phyloP scores from a whole-genome alignment of 2,113 vertebrate genomes.

The Anolis carolinensis region DNA sequence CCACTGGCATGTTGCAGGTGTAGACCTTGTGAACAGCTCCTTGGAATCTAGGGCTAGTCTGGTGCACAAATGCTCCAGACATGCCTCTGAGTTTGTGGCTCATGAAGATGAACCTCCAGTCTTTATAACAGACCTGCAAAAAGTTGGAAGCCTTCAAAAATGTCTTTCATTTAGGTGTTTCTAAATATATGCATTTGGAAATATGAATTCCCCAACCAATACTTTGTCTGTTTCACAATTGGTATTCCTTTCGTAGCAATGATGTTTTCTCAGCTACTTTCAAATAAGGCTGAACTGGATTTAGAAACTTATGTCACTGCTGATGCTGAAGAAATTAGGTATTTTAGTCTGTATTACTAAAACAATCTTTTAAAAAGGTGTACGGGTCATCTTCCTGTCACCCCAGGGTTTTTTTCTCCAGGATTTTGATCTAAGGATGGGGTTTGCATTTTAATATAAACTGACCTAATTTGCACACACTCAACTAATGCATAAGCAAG shows the following conservation, averaged over 20 bases:
- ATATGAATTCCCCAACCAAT: not conserved
- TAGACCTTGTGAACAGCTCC: too few relatives aligned
- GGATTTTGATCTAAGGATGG: not conserved
- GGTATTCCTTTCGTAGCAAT: too few relatives aligned
- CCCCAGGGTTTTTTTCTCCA: not conserved
- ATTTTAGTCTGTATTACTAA: not conserved
- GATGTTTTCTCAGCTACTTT: not conserved
- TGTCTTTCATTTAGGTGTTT: not conserved
- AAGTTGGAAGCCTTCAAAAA: too few relatives aligned
- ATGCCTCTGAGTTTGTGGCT: too few relatives aligned
- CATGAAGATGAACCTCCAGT: too few relatives aligned
- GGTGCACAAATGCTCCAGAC: too few relatives aligned
- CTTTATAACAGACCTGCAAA: too few relatives aligned
- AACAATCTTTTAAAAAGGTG: not conserved
- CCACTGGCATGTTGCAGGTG: too few relatives aligned
- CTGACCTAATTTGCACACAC: not conserved
- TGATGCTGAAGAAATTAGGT: not conserved
- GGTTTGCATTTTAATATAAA: not conserved
- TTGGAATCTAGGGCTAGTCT: too few relatives aligned
- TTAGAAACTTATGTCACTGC: not conserved
- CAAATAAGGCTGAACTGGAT: not conserved
- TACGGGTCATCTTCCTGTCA: not conserved
- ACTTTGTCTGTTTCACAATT: not conserved
- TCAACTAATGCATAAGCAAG: not conserved
- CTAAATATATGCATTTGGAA: not conserved